Evolutionary conservation across 2,797 vertebrate genomes (phyloP), one percentile per base, ranked within the genome.

Genomic region (Botia almorhae): DNA sequence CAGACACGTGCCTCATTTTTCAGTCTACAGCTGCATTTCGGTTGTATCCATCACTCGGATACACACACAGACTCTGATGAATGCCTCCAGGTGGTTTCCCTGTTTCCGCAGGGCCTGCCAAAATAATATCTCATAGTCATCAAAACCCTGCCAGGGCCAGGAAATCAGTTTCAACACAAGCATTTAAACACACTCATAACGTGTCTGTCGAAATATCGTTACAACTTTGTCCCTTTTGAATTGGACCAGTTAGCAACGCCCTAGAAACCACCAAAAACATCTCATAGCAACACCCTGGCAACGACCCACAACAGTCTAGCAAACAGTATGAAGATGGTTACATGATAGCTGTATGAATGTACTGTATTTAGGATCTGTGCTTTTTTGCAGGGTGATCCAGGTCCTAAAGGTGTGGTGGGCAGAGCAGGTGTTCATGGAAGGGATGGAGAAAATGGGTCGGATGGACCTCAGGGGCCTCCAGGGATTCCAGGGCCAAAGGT

Each of bases 401-500:
- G 96, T 2, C 89, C 83, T 11, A 91, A 86, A 74, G 96, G 96
- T 23, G 69, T 88, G 46, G 88, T 90, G 0, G 96, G 96, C 76
- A 87, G 81, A 76, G 67, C 69, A 0, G 96, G 96, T 17, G 60
- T 83, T 43, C 91, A 91, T 0, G 96, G 96, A 26, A 93, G 87
- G 0, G 90, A 96, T 58, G 96, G 96, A 0, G 87, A 89, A 71
- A 90, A 93, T 10, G 95, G 95, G 26, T 78, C 91, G 82, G 94
- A 95, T 65, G 95, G 96, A 71, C 92, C 92, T 76, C 91, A 90
- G 0, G 96, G 96, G 2, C 76, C 86, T 0, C 85, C 87, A 61
- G 96, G 96, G 67, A 77, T 83, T 74, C 89, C 93, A 6, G 96
- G 96, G 68, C 82, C 88, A 80, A 92, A 93, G 93, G 96, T 96